Base-by-base conservation (phyloP, 2,797 vertebrate species). In the Pseudochaenichthys georgianus region DNA sequence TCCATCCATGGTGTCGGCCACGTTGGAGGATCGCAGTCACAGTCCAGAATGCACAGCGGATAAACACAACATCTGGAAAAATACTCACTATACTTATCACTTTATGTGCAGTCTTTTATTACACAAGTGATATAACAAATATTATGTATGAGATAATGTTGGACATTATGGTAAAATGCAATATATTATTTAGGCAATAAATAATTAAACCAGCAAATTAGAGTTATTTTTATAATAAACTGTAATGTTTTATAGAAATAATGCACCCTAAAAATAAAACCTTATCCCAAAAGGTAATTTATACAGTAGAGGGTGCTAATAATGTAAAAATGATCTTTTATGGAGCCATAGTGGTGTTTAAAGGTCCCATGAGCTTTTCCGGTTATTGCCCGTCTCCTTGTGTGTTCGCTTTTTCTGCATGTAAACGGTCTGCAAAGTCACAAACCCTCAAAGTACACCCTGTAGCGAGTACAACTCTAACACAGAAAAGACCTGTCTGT, bases 1-100 rank as follows among this genome's bases (percentile, higher is more conserved):
- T 21, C 2, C 21, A 21, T 21, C 21, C 21, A 2, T 21, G 21
- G 21, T 2, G 34, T 1, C 0, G 63, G 66, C 86, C 86, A 87
- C 80, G 88, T 75, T 89, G 87, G 76, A 83, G 31, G 80, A 53
- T 80, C 70, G 85, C 72, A 82, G 85, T 89, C 70, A 86, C 74
- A 82, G 85, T 89, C 70, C 84, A 85, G 15, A 67, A 52, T 52
- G 2, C 12, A 34, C 9, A 62, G 31, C 9, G 1, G 5, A 15
- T 10, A 50, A 61, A 4, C 7, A 21, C 16, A 57, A 7, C 13
- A 17, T 6, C 16, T 43, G 55, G 21, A 19, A 13, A 45, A 16
- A 48, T 31, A 5, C 2, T 42, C 3, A 16, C 11, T 46, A 11
- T 2, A 38, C 23, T 16, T 47, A 17, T 55, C 3, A 9, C 3